These are phyloP conservation scores for Drosophila sulfurigaster DNA, from an alignment of 1,140 invertebrate species.

Conservation along the genomic window DNA sequence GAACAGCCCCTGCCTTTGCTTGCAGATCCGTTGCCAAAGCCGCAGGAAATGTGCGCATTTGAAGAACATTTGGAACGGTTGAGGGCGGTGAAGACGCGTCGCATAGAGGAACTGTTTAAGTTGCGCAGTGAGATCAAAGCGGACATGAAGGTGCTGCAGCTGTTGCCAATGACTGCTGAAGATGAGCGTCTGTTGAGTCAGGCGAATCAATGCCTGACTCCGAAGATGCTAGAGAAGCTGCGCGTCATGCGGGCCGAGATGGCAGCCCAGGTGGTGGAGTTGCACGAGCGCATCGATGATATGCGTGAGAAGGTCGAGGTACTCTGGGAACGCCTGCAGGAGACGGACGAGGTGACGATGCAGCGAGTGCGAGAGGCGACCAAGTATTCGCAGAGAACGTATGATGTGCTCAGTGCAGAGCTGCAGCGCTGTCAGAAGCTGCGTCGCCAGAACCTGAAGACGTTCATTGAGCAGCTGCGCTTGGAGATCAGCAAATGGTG, in stretches of 20 bases:
- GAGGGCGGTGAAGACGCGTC: conserved; percentile 25
- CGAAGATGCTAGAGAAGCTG: conserved; percentile 50
- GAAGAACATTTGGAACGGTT: conserved; percentile 49
- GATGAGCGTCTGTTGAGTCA: conserved; percentile 62
- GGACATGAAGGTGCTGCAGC: conserved; percentile 55
- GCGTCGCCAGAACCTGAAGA: conserved; percentile 88
- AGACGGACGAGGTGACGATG: conserved; percentile 52
- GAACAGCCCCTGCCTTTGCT: conserved; percentile 51
- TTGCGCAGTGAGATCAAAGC: conserved; percentile 58
- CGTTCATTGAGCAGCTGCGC: conserved; percentile 90
- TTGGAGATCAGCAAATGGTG: conserved; percentile 89
- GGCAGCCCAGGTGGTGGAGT: conserved; percentile 68
- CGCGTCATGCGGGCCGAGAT: conserved; percentile 43
- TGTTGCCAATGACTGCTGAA: conserved; percentile 34
- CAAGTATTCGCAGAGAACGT: conserved; percentile 84
- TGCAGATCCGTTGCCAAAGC: conserved; percentile 62
- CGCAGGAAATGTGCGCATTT: conserved; percentile 60
- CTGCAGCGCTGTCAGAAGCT: conserved; percentile 88
- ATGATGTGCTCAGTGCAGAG: conserved; percentile 87
- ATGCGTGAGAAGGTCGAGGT: conserved; percentile 86
- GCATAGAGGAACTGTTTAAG: conserved; percentile 51
- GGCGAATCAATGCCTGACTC: conserved; percentile 60
- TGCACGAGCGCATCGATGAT: conserved; percentile 84
- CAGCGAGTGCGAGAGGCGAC: conserved; percentile 35
- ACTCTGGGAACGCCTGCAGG: conserved; percentile 87